Conservation (phyloP, 2,797 vertebrate genomes). For the Danionella dracula region DNA sequence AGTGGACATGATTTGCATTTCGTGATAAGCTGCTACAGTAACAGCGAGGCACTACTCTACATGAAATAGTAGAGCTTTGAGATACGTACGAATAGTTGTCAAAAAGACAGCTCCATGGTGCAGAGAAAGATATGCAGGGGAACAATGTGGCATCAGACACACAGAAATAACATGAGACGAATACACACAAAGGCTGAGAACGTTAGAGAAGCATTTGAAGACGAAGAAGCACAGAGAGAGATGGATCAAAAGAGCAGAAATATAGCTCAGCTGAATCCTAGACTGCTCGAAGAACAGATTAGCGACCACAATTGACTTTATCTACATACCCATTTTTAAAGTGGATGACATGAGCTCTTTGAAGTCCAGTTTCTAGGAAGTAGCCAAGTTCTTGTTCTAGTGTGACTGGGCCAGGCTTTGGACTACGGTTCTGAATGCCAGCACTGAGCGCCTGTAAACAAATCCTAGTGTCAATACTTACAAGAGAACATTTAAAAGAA, state of each 20-base stretch:
- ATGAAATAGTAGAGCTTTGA: background rate
- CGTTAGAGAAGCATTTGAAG: background rate
- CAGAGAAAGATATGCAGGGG: too few species aligned
- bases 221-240: background rate
- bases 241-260: background rate
- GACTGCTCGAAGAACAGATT: too few species aligned
- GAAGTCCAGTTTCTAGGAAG: constrained; percentile 96
- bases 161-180: background rate
- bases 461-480: background rate
- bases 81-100: constrained; percentile 31
- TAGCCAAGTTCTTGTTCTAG: constrained; percentile 96
- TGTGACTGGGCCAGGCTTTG: constrained; percentile 86
- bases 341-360: constrained; percentile 96
- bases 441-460: constrained; percentile 77
- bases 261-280: constrained; percentile 2
- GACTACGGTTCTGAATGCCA: constrained; percentile 95
- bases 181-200: constrained; percentile 1
- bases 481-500: background rate
- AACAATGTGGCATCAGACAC: too few species aligned
- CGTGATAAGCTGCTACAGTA: too few species aligned
- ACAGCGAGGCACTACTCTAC: constrained; percentile 21
- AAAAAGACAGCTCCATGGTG: constrained; percentile 12
- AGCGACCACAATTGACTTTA: too few species aligned
- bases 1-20: too few species aligned
- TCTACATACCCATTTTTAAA: constrained; percentile 99